These are phyloP conservation scores for Lynx canadensis DNA, from an alignment of 2,113 vertebrate genomes.

Conservation along the genomic window DNA sequence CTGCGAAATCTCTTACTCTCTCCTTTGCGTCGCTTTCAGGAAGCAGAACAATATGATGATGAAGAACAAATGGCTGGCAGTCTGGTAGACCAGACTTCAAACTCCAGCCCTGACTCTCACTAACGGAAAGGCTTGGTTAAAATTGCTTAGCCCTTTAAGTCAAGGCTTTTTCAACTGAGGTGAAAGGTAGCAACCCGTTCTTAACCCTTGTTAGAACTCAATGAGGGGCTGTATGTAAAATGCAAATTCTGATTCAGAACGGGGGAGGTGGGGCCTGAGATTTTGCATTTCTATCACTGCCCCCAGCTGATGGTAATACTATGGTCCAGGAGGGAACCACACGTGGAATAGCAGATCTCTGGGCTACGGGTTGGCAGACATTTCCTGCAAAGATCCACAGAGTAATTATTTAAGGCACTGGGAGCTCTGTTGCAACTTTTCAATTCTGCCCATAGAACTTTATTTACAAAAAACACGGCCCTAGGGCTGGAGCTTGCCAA, in stretches of 20 bases:
- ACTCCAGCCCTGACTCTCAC: background rate
- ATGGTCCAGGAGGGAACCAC: background rate
- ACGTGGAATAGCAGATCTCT: background rate
- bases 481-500: background rate
- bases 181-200: background rate
- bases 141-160: background rate
- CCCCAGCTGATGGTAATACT: background rate
- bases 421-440: background rate
- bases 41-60: background rate
- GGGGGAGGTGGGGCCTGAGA: background rate
- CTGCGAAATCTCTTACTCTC: background rate
- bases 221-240: background rate
- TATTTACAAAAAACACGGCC: background rate
- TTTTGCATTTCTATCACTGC: background rate
- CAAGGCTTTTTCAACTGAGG: background rate
- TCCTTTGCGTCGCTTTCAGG: background rate
- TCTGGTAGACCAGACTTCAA: background rate
- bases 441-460: background rate
- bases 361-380: background rate
- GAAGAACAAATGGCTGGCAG: background rate
- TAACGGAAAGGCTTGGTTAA: background rate
- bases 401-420: background rate
- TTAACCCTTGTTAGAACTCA: background rate
- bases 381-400: background rate
- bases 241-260: background rate